Base-by-base conservation (phyloP, 2,797 vertebrate species). In the Meriones psammophilus region DNA sequence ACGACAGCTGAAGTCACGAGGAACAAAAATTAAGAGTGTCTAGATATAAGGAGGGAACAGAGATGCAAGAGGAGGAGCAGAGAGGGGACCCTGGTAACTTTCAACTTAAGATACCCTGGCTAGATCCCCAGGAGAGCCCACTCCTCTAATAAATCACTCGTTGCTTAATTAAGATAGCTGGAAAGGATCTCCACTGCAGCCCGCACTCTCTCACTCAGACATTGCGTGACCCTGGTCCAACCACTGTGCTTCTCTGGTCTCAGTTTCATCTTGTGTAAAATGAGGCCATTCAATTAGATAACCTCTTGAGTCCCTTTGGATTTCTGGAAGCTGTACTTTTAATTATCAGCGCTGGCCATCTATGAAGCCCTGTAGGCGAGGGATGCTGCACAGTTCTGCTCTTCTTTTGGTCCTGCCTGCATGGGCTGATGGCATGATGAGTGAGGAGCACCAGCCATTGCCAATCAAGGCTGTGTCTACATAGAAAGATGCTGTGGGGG, bases 211-310 rank as follows among this genome's bases (percentile, higher is more conserved):
- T 97, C 92, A 62, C 62, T 87, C 92, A 96, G 93, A 84, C 50
- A 85, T 24, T 0, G 3, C 71, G 26, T 97, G 93, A 94, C 93
- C 93, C 78, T 62, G 54, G 76, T 84, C 69, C 64, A 94, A 89
- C 85, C 77, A 88, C 30, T 87, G 69, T 68, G 83, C 69, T 73
- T 94, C 56, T 80, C 71, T 94, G 30, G 6, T 77, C 60, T 96
- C 81, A 58, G 81, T 94, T 95, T 94, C 79, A 90, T 97, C 39
- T 94, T 78, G 39, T 81, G 62, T 88, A 88, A 89, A 92, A 92
- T 79, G 93, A 91, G 68, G 76, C 78, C 54, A 58, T 96, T 85
- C 84, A 94, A 86, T 87, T 92, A 95, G 92, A 94, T 92, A 93
- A 85, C 91, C 74, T 93, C 64, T 9, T 2, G 66, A 36, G 80